Base-by-base conservation (phyloP, 2,888 invertebrate species). In the Leistus spinibarbis region DNA sequence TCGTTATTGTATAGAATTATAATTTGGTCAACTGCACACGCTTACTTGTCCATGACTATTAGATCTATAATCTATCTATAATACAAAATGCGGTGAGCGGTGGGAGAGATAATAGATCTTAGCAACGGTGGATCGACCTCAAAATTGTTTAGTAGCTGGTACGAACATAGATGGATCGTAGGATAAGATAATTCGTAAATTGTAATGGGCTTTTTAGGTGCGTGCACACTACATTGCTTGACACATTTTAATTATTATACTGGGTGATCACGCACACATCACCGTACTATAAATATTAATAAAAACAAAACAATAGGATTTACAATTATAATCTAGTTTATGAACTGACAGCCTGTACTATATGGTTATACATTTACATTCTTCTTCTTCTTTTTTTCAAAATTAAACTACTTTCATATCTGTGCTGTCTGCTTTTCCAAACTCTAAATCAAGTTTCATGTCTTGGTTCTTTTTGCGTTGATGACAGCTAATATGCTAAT, bases 211-310 rank as follows among this genome's bases (percentile, higher is more conserved):
- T 40, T 40, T 27, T 40, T 40, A 40, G 40, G 40, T 40, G 13
- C 40, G 40, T 40, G 40, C 40, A 40, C 40, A 40, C 40, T 40
- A 40, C 40, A 40, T 40, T 7, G 40, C 54, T 56, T 68, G 68
- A 68, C 68, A 56, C 24, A 22, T 54, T 68, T 56, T 68, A 68
- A 68, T 68, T 68, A 57, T 68, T 68, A 68, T 54, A 68, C 57
- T 54, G 68, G 54, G 3, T 9, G 22, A 68, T 22, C 68, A 68
- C 68, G 68, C 68, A 40, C 40, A 10, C 40, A 40, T 13, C 1
- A 40, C 7, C 40, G 13, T 40, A n/a, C n/a, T n/a, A n/a, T n/a
- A n/a, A n/a, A n/a, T n/a, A n/a, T n/a, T n/a, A n/a, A n/a, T n/a
- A n/a, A n/a, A n/a, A n/a, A n/a, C n/a, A n/a, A n/a, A n/a, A 13